phyloP scores from a whole-genome alignment of 2,113 vertebrate species.

The Tympanuchus pallidicinctus region DNA sequence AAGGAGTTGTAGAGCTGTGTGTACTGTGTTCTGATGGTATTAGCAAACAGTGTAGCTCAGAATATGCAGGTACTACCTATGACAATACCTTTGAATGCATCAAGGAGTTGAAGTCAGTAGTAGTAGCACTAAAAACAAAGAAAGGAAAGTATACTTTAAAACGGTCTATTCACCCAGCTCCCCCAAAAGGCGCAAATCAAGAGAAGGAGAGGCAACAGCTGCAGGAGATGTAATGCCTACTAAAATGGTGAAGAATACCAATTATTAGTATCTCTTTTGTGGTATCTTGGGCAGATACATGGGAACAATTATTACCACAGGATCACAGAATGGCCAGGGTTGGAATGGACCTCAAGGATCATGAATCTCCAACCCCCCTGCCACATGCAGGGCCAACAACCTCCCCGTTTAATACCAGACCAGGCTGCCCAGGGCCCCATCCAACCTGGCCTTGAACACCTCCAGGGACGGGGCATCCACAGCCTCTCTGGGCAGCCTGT shows the following conservation, averaged over 20 bases:
- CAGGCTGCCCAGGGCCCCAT: too few relatives aligned
- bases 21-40: neutral
- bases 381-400: too few relatives aligned
- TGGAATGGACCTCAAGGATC: too few relatives aligned
- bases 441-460: too few relatives aligned
- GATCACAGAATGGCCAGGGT: too few relatives aligned
- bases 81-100: conserved; percentile 84
- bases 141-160: conserved; percentile 40
- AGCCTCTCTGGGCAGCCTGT: too few relatives aligned
- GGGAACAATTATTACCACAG: neutral
- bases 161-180: neutral
- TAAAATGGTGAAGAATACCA: neutral
- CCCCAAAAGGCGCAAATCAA: neutral
- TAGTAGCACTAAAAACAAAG: conserved; percentile 74
- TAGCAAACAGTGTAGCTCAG: neutral
- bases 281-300: neutral
- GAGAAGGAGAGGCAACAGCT: neutral
- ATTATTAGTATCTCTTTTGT: neutral
- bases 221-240: neutral
- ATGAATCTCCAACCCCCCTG: too few relatives aligned
- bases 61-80: neutral
- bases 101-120: conserved; percentile 79
- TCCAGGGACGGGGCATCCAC: too few relatives aligned
- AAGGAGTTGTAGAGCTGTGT: neutral
- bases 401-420: too few relatives aligned